phyloP scores from a whole-genome alignment of 2,113 vertebrate genomes.

The Pantherophis guttatus region DNA sequence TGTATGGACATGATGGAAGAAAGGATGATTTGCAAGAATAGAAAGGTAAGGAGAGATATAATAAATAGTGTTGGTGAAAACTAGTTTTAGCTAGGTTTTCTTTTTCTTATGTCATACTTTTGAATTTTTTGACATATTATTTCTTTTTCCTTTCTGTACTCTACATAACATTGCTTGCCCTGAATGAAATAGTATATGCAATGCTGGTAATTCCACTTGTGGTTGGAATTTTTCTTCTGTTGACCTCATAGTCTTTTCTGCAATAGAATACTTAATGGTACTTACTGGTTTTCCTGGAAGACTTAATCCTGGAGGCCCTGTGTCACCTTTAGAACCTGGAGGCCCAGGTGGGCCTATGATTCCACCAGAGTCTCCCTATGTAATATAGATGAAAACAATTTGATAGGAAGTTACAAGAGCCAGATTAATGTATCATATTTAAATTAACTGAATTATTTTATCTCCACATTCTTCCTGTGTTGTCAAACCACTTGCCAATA shows the following conservation, averaged over 20 bases:
- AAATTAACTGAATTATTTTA: not conserved
- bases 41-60: not conserved
- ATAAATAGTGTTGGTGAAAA: not conserved
- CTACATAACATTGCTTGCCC: not conserved
- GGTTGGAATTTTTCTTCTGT: not conserved
- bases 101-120: not conserved
- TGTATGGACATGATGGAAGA: not conserved
- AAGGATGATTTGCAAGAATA: not conserved
- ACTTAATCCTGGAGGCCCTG: conserved; percentile 78
- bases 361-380: conserved; percentile 84
- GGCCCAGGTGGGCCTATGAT: conserved; percentile 78
- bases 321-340: conserved; percentile 90
- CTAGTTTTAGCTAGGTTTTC: not conserved
- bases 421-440: not conserved
- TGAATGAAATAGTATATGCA: not conserved
- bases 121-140: not conserved
- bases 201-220: not conserved
- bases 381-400: conserved; percentile 33
- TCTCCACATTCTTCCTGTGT: not conserved
- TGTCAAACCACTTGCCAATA: not conserved
- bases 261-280: conserved; percentile 1
- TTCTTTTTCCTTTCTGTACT: not conserved
- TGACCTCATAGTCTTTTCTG: not conserved
- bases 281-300: conserved; percentile 75
- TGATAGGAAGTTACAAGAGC: not conserved